Conservation (phyloP, 2,888 invertebrate species). For the Xanthia togata region DNA sequence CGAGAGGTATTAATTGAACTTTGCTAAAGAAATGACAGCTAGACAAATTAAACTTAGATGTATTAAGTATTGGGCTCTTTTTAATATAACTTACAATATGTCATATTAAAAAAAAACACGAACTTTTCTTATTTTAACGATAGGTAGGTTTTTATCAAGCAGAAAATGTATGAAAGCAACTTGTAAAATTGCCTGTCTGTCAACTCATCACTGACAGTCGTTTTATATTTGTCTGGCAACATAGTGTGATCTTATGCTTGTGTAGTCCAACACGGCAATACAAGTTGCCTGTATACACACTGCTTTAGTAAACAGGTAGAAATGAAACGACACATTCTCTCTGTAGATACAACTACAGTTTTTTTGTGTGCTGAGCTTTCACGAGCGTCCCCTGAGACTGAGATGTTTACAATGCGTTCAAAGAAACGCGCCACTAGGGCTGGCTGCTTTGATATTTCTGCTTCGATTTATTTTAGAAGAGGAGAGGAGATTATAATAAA, state of each 20-base stretch:
- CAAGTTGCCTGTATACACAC: conserved; percentile 24
- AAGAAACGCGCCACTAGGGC: conserved; percentile 49
- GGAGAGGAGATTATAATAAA: too few relatives aligned
- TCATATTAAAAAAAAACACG: background rate
- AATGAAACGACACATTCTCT: conserved; percentile 64
- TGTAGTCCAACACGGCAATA: background rate
- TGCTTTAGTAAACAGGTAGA: conserved; percentile 47
- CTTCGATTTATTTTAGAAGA: background rate
- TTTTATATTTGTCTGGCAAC: background rate
- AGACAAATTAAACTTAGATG: background rate
- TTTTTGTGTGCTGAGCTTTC: conserved; percentile 65
- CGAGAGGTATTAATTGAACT: background rate
- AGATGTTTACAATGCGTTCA: conserved; percentile 64
- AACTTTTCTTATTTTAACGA: background rate
- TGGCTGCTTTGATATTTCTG: conserved; percentile 11
- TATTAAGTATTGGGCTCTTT: background rate
- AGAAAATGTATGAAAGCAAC: background rate
- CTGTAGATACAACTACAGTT: conserved; percentile 45
- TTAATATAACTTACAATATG: background rate
- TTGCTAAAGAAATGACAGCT: background rate
- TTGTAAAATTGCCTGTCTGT: background rate
- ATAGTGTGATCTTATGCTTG: background rate
- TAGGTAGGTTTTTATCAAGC: background rate
- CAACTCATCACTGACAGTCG: background rate
- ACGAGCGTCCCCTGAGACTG: conserved; percentile 45